Evolutionary conservation across 1,140 invertebrate species (phyloP).

Genomic region (Aleiodes sp.): DNA sequence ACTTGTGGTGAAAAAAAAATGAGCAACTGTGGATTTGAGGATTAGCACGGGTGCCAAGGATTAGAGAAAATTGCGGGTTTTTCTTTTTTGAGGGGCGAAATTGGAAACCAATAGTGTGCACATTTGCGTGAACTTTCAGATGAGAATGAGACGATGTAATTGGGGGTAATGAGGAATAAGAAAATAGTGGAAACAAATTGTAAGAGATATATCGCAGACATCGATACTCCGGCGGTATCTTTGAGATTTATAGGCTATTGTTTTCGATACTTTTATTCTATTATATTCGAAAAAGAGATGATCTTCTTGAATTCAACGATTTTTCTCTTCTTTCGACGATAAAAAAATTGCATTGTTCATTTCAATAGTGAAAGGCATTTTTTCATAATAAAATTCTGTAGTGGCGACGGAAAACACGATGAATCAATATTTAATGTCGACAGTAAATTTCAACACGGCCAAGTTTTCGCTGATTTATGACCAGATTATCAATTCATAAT

Average conservation of each 20-base stretch:
- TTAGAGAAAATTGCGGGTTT: not conserved
- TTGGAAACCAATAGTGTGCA: not conserved
- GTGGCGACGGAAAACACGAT: no score
- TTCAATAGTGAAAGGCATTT: no score
- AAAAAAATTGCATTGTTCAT: no score
- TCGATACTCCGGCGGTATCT: not conserved
- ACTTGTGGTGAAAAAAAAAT: not conserved
- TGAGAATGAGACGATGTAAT: not conserved
- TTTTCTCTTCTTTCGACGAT: no score
- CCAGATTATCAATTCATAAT: no score
- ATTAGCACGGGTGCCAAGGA: not conserved
- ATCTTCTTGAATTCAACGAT: not conserved
- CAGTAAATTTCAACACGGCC: no score
- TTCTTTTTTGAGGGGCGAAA: slow-evolving; percentile 1
- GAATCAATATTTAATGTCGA: no score
- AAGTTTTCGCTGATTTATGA: no score
- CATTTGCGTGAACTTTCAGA: not conserved
- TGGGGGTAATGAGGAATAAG: not conserved
- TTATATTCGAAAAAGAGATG: not conserved
- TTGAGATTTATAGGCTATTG: not conserved
- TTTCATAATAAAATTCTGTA: no score
- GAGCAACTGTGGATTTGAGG: not conserved
- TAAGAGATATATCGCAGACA: no score
- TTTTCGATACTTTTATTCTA: not conserved
- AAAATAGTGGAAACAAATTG: not conserved